Percentiles rank a stretch among this genome's conserved stretches.
phyloP scores from a whole-genome alignment of 1,140 invertebrate species.

The Dendrolimus kikuchii region DNA sequence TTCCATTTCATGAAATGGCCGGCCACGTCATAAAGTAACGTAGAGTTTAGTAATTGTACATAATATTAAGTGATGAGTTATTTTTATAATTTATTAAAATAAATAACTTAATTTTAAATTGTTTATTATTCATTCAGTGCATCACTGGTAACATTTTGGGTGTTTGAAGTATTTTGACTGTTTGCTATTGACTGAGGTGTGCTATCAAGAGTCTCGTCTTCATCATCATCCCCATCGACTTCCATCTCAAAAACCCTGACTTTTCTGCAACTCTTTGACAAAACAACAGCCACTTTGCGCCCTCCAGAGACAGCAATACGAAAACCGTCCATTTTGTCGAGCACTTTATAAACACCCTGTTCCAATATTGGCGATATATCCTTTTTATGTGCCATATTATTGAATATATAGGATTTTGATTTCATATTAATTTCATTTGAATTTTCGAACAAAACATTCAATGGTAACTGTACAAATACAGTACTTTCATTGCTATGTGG shows the following conservation, averaged over 20 bases:
- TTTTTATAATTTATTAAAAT: too few relatives aligned
- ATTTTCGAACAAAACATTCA: slow-evolving; percentile 66
- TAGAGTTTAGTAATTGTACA: too few relatives aligned
- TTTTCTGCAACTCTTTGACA: slow-evolving; percentile 85
- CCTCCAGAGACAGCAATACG: slow-evolving; percentile 89
- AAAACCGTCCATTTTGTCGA: slow-evolving; percentile 83
- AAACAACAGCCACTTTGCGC: slow-evolving; percentile 89
- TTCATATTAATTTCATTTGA: slow-evolving; percentile 60
- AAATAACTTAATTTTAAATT: neutral
- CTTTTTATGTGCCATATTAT: slow-evolving; percentile 62
- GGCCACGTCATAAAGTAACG: too few relatives aligned
- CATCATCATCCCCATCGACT: slow-evolving; percentile 91
- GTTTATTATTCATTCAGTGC: slow-evolving; percentile 23
- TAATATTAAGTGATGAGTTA: too few relatives aligned
- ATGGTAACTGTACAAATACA: slow-evolving; percentile 79
- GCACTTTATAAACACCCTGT: slow-evolving; percentile 68
- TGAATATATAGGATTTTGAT: slow-evolving; percentile 67
- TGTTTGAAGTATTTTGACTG: slow-evolving; percentile 25
- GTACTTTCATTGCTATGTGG: slow-evolving; percentile 66
- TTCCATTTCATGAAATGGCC: too few relatives aligned
- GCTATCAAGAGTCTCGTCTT: slow-evolving; percentile 75
- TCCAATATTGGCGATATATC: slow-evolving; percentile 70
- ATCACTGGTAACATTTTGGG: slow-evolving; percentile 18
- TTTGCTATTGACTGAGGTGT: slow-evolving; percentile 51
- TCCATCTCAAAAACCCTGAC: slow-evolving; percentile 94